Conservation (phyloP, 37 sponge, comb jelly and placozoan species). For the Hexactinellida sp. region DNA sequence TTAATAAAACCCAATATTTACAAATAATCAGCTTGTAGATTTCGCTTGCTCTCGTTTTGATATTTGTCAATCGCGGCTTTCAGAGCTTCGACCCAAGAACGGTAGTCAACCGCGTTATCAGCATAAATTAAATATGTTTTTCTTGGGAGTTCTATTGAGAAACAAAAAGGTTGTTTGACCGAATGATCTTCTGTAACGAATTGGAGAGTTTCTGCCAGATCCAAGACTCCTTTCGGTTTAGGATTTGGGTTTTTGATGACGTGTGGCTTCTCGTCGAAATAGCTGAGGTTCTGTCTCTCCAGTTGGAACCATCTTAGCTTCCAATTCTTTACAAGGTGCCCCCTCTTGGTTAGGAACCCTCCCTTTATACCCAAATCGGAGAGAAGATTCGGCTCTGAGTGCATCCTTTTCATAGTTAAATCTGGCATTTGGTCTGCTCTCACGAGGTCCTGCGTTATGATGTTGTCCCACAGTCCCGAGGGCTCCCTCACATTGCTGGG, state of each 20-base stretch:
- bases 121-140: not conserved
- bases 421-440: not conserved
- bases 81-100: not conserved
- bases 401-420: not conserved
- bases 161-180: not conserved
- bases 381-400: not conserved
- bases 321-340: not conserved
- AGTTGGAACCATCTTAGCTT: not conserved
- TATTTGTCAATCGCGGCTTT: not conserved
- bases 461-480: not conserved
- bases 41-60: not conserved
- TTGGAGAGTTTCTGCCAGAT: not conserved
- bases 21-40: not conserved
- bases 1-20: not conserved
- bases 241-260: not conserved
- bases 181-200: not conserved
- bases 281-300: not conserved
- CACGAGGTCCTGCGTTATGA: not conserved
- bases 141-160: not conserved
- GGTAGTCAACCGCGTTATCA: not conserved
- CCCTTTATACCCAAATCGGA: not conserved
- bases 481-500: conserved; percentile 16
- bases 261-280: not conserved
- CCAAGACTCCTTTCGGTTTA: not conserved
- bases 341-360: not conserved